Percentiles rank a stretch among this genome's conserved stretches.
These are phyloP conservation scores for Heliconius himera DNA, from an alignment of 1,140 invertebrate genomes.

Conservation along the genomic window DNA sequence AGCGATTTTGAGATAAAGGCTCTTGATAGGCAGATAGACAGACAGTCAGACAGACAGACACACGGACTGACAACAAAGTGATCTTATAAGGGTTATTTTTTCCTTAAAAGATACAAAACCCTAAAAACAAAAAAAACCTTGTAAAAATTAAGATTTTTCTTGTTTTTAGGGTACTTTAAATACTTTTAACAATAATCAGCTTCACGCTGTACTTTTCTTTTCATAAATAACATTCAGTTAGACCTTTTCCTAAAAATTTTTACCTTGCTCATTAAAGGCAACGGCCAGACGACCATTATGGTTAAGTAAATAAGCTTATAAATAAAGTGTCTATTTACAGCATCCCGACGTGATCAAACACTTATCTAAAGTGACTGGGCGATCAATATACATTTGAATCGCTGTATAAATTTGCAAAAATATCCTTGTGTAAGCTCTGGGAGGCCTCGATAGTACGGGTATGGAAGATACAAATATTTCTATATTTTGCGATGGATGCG, in stretches of 20 bases:
- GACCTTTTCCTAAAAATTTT: not conserved
- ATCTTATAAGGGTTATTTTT: too few relatives aligned
- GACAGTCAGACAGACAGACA: too few relatives aligned
- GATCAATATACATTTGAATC: conserved; percentile 34
- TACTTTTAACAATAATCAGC: too few relatives aligned
- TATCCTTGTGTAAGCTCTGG: conserved; percentile 60
- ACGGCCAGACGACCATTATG: not conserved
- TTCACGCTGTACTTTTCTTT: not conserved
- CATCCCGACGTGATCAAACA: conserved; percentile 24
- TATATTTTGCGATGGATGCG: conserved; percentile 36
- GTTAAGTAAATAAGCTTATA: conserved; percentile 11
- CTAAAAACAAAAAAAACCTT: too few relatives aligned
- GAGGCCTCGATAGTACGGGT: conserved; percentile 33
- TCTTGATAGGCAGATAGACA: too few relatives aligned
- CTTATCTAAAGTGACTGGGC: conserved; percentile 29
- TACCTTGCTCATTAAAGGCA: not conserved
- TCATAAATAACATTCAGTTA: not conserved
- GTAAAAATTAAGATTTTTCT: too few relatives aligned
- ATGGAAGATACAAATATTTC: not conserved
- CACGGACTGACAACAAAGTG: too few relatives aligned
- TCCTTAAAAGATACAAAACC: too few relatives aligned
- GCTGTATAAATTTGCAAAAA: conserved; percentile 48
- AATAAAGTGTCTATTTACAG: conserved; percentile 7
- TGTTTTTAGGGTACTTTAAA: too few relatives aligned
- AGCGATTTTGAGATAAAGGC: too few relatives aligned